Evolutionary conservation across 2,888 invertebrate species (phyloP).

Genomic region (Erebia epiphron): DNA sequence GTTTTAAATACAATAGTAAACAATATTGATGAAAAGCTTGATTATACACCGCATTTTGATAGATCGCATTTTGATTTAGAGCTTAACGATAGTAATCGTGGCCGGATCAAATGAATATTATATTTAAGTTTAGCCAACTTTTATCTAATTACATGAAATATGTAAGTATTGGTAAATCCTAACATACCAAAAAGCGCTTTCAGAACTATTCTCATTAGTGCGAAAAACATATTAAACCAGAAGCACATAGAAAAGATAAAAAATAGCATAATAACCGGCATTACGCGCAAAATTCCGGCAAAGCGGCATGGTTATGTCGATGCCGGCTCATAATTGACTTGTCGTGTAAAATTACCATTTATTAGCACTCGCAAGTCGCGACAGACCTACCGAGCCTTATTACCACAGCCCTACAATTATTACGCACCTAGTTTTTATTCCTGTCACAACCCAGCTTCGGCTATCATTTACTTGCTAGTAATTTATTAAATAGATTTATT

Average conservation of each 20-base stretch:
- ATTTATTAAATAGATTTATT: conserved; percentile 1
- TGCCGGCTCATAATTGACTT: conserved; percentile 77
- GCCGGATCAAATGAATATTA: too few relatives aligned
- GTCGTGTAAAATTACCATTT: conserved; percentile 80
- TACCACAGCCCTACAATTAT: conserved; percentile 68
- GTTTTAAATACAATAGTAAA: too few relatives aligned
- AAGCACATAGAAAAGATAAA: conserved; percentile 16
- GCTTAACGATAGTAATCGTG: too few relatives aligned
- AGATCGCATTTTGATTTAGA: too few relatives aligned
- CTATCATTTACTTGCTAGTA: neutral
- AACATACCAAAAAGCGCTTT: neutral
- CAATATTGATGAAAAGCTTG: too few relatives aligned
- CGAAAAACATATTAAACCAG: neutral
- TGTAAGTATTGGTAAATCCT: too few relatives aligned
- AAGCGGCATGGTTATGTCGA: conserved; percentile 73
- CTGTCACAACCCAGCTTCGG: conserved; percentile 25
- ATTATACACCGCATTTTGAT: too few relatives aligned
- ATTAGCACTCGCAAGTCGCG: conserved; percentile 67
- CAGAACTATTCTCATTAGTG: neutral
- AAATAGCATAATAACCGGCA: conserved; percentile 35
- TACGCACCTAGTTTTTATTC: conserved; percentile 51
- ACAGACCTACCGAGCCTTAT: conserved; percentile 56
- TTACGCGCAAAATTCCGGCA: conserved; percentile 56
- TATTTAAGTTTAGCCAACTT: too few relatives aligned
- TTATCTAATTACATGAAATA: too few relatives aligned